These are phyloP conservation scores for Aplysia californica DNA, from an alignment of 1,140 invertebrate genomes.

Conservation along the genomic window DNA sequence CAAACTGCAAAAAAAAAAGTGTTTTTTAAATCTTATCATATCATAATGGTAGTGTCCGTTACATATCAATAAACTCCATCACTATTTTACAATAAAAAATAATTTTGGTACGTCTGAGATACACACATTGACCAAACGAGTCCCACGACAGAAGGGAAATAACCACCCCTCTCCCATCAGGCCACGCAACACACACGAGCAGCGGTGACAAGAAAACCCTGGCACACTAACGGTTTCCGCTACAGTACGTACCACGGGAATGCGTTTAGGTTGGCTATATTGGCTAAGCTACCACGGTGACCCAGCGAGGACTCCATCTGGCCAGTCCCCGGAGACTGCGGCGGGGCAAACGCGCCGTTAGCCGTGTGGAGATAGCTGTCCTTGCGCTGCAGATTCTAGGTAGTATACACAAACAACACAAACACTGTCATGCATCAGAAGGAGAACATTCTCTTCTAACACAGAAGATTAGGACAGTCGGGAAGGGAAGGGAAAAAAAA, in stretches of 20 bases:
- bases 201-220: background rate
- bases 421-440: background rate
- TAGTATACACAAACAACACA: background rate
- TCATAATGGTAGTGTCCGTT: too few species aligned
- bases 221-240: background rate
- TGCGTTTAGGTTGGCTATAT: background rate
- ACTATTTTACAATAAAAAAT: too few species aligned
- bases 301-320: background rate
- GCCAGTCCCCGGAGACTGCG: background rate
- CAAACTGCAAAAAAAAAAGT: too few species aligned
- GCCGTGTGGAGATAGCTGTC: too few species aligned
- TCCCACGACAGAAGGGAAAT: too few species aligned
- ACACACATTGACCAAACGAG: too few species aligned
- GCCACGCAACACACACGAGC: background rate
- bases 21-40: too few species aligned
- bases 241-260: constrained; percentile 29
- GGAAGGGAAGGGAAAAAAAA: too few species aligned
- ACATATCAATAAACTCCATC: too few species aligned
- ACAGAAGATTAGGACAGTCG: background rate
- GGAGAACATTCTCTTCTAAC: background rate
- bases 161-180: too few species aligned
- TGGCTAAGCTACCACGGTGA: background rate
- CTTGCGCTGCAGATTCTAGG: too few species aligned
- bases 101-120: too few species aligned
- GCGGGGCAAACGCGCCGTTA: background rate